These are phyloP conservation scores for Ursus arctos DNA, from an alignment of 2,113 vertebrate genomes.

Conservation along the genomic window DNA sequence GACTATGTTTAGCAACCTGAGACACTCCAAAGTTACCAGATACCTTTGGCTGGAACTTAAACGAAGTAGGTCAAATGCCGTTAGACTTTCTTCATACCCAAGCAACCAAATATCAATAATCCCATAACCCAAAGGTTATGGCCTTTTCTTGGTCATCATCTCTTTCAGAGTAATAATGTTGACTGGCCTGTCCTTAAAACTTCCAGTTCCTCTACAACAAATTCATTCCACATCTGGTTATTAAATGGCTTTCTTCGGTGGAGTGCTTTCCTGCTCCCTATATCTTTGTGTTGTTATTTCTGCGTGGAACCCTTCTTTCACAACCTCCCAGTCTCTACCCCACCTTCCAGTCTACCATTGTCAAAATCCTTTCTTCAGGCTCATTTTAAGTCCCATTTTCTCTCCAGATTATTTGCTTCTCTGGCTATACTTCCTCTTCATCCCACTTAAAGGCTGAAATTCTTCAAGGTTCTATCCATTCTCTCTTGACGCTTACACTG, in stretches of 20 bases:
- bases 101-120: constrained; percentile 1
- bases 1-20: constrained; percentile 17
- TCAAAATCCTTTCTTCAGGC: not conserved
- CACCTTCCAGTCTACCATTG: not conserved
- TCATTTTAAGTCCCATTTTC: not conserved
- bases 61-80: constrained; percentile 7
- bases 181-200: not conserved
- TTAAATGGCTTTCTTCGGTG: not conserved
- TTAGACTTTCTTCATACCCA: not conserved
- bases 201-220: not conserved
- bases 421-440: not conserved
- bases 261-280: not conserved
- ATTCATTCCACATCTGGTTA: not conserved
- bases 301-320: not conserved
- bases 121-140: not conserved
- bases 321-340: not conserved
- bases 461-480: not conserved
- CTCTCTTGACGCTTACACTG: not conserved
- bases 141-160: not conserved
- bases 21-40: constrained; percentile 1
- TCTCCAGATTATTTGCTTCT: not conserved
- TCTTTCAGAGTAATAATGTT: not conserved
- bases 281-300: not conserved
- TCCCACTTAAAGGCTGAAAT: not conserved
- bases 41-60: constrained; percentile 8